Evolutionary conservation across 2,797 vertebrate species (phyloP).

Genomic region (Eulemur albifrons): DNA sequence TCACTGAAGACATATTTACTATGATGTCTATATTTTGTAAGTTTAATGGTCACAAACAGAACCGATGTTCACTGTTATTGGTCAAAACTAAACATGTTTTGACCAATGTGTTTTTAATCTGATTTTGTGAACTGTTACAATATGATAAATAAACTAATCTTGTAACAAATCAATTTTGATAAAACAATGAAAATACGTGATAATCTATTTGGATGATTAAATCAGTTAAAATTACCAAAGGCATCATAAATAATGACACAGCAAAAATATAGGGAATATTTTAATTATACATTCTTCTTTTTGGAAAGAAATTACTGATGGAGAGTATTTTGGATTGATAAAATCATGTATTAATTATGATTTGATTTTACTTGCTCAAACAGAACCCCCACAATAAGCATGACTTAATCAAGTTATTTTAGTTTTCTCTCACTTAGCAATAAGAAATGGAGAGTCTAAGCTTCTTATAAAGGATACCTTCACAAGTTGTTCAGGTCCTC

Average conservation of each 20-base stretch:
- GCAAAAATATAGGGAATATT: not conserved
- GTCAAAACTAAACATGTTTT: not conserved
- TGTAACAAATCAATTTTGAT: not conserved
- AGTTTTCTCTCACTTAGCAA: not conserved
- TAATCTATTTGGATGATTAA: not conserved
- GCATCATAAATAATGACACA: not conserved
- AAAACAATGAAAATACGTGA: not conserved
- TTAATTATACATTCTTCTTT: not conserved
- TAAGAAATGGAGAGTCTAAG: not conserved
- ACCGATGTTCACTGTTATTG: not conserved
- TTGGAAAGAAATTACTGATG: not conserved
- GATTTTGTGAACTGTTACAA: not conserved
- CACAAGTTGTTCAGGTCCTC: not conserved
- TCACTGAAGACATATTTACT: not conserved
- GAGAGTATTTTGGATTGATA: not conserved
- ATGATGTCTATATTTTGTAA: not conserved
- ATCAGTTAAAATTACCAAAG: not conserved
- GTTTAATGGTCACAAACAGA: not conserved
- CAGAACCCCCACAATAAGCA: not conserved
- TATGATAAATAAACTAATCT: not conserved
- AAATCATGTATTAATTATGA: not conserved
- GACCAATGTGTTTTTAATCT: not conserved
- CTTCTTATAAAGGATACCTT: not conserved
- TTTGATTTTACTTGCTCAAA: not conserved
- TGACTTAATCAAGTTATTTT: not conserved